Base-by-base conservation (phyloP, 1,140 invertebrate genomes). In the Vanessa tameamea region DNA sequence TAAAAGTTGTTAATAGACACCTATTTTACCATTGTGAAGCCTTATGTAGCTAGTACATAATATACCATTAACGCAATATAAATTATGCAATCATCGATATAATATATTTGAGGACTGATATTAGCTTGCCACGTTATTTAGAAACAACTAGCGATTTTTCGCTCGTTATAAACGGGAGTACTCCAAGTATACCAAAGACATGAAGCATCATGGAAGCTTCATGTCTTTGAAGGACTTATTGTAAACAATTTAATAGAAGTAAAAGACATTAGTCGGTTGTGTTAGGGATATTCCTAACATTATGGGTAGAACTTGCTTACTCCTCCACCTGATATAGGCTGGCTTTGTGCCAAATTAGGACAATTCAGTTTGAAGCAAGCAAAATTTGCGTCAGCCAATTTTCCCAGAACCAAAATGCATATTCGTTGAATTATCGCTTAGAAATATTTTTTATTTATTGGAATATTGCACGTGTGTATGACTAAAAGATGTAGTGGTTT, bases 301-400 rank as follows among this genome's bases (percentile, higher is more conserved):
- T 57, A 57, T 9, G 23, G 16, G 9, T 11, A 57, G 13, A 57
- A 57, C 20, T 57, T 57, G 53, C 11, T 57, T 57, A 57, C 20
- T 12, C 53, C 50, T n/a, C 53, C 53, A 57, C 53, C 53, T 57
- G 53, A 16, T 20, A 57, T 53, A n/a, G n/a, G n/a, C 53, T 57
- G 53, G 53, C 53, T 23, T 57, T 11, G 53, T 11, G 53, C 53
- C 53, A 57, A 57, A 57, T 57, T 57, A 57, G 53, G 20, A 57
- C 20, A 23, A 57, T 57, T 57, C 53, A 4, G 53, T 8, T 57
- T 16, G 23, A 23, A 57, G 16, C 20, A 57, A 57, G 53, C 53
- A 23, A 57, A 57, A 57, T 57, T 57, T 57, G 20, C 53, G 53
- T 23, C 53, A 57, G 53, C 53, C 53, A 9, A 23, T 57, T 57